These are phyloP conservation scores for Distichodus sexfasciatus DNA, from an alignment of 2,797 vertebrate genomes.

Conservation along the genomic window DNA sequence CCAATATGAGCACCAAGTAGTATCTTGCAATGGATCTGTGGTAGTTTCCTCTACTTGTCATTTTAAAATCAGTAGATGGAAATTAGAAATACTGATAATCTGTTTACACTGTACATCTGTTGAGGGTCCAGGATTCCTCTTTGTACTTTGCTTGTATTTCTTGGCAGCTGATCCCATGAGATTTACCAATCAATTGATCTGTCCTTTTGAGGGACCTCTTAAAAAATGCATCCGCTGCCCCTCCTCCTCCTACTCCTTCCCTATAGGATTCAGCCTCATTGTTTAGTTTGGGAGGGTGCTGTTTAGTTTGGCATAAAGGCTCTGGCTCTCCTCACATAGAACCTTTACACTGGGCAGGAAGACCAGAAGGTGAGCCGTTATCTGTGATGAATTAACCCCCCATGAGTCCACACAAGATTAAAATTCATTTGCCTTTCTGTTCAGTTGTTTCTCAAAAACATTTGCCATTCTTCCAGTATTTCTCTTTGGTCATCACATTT, in stretches of 20 bases:
- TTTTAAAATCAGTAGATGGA: slow-evolving; percentile 59
- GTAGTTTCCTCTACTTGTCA: slow-evolving; percentile 55
- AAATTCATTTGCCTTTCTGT: slow-evolving; percentile 33
- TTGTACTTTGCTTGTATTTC: slow-evolving; percentile 36
- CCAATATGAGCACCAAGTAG: slow-evolving; percentile 68
- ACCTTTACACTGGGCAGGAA: slow-evolving; percentile 47
- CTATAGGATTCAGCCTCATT: slow-evolving; percentile 50
- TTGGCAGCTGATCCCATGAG: slow-evolving; percentile 41
- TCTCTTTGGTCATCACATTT: slow-evolving; percentile 47
- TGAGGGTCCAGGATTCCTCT: slow-evolving; percentile 33
- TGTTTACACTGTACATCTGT: slow-evolving; percentile 26
- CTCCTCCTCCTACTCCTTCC: slow-evolving; percentile 48
- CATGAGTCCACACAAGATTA: slow-evolving; percentile 60
- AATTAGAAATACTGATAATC: slow-evolving; percentile 55
- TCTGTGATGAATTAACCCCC: slow-evolving; percentile 54
- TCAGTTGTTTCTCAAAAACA: slow-evolving; percentile 55
- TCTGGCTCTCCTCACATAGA: slow-evolving; percentile 67
- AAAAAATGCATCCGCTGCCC: slow-evolving; percentile 34
- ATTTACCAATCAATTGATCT: slow-evolving; percentile 43
- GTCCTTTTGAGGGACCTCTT: slow-evolving; percentile 41
- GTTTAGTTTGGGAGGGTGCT: slow-evolving; percentile 33
- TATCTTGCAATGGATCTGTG: slow-evolving; percentile 40
- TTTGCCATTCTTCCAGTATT: slow-evolving; percentile 39
- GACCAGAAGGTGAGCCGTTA: slow-evolving; percentile 42
- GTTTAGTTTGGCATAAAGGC: slow-evolving; percentile 57